phyloP scores from a whole-genome alignment of 2,113 vertebrate genomes.

The Sorex araneus region DNA sequence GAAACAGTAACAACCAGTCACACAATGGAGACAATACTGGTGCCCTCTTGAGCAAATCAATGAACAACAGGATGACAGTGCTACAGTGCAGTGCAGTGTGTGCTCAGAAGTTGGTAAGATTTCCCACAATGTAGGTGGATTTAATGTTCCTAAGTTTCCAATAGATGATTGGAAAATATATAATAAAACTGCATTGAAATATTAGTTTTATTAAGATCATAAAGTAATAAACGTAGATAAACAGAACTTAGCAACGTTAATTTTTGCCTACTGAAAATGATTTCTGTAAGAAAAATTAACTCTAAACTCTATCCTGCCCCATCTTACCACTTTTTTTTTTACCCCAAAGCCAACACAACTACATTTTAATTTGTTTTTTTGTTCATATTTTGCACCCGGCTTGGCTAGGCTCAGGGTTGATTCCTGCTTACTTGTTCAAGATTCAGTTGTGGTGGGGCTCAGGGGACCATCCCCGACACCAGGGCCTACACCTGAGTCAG shows the following conservation, averaged over 20 bases:
- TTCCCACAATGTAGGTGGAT: background rate
- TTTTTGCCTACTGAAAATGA: conserved; percentile 10
- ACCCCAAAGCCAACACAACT: too few relatives aligned
- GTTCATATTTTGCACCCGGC: background rate
- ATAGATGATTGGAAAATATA: background rate
- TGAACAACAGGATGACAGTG: too few relatives aligned
- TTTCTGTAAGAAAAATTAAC: background rate
- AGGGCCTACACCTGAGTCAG: too few relatives aligned
- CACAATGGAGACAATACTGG: too few relatives aligned
- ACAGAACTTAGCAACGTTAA: background rate
- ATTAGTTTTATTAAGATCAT: background rate
- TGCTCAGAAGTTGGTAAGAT: background rate
- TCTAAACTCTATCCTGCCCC: background rate
- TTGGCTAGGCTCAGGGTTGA: background rate
- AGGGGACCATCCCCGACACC: too few relatives aligned
- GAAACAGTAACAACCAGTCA: too few relatives aligned
- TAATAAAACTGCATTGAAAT: background rate
- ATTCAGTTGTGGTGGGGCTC: too few relatives aligned
- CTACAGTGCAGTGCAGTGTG: too few relatives aligned
- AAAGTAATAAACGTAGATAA: background rate
- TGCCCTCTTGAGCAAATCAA: too few relatives aligned
- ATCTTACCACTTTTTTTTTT: background rate
- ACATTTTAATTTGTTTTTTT: too few relatives aligned
- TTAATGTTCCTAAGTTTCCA: background rate
- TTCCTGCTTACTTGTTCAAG: too few relatives aligned